A percentile compares a stretch with the other conserved stretches of the same genome.
These are phyloP conservation scores for Ia io DNA, from an alignment of 2,113 vertebrate species.

Conservation along the genomic window DNA sequence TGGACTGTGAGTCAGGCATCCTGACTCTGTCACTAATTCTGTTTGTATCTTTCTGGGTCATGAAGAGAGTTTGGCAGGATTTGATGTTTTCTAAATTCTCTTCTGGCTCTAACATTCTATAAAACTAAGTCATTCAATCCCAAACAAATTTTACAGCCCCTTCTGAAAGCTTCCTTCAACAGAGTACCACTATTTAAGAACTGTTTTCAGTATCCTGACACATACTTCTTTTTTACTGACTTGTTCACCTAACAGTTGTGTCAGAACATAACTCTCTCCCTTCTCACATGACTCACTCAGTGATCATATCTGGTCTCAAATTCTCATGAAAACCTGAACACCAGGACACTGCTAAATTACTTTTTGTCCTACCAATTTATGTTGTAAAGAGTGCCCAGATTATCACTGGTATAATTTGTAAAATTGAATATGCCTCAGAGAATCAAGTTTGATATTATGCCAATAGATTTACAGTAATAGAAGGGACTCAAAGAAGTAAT, in stretches of 20 bases:
- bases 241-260: neutral
- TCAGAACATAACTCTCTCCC: neutral
- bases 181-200: neutral
- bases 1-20: neutral
- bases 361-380: neutral
- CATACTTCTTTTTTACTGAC: neutral
- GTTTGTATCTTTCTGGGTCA: constrained; percentile 23
- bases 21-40: neutral
- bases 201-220: neutral
- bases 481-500: neutral
- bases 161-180: neutral
- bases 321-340: neutral
- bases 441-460: constrained; percentile 1
- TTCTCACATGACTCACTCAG: neutral
- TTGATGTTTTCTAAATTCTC: neutral
- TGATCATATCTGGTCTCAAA: neutral
- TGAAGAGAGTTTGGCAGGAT: neutral
- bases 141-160: neutral
- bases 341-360: neutral
- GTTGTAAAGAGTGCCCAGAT: neutral
- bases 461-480: neutral
- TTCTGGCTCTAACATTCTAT: neutral
- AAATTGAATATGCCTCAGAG: neutral
- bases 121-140: neutral
- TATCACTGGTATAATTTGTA: neutral